A percentile compares a stretch with the other conserved stretches of the same genome.
Conservation (phyloP, 2,888 invertebrate genomes). For the Diadegma fenestrale region DNA sequence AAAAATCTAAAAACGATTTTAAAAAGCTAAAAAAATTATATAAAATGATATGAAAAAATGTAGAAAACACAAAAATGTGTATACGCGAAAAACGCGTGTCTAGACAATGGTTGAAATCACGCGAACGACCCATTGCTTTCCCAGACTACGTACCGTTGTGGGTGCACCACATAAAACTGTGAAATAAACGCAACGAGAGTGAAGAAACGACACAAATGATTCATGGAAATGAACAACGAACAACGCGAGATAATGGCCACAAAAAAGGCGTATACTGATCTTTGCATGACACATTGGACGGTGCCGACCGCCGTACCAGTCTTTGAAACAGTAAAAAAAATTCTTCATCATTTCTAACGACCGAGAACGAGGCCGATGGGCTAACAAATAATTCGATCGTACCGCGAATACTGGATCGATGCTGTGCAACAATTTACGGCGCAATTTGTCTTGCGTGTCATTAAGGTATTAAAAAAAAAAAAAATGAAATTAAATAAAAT, state of each 20-base stretch:
- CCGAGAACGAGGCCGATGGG: neutral
- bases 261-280: slow-evolving; percentile 22
- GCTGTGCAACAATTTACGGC: neutral
- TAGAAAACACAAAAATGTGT: neutral
- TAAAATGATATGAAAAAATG: too few relatives aligned
- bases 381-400: slow-evolving; percentile 7
- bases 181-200: neutral
- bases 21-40: too few relatives aligned
- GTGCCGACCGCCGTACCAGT: slow-evolving; percentile 63
- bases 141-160: slow-evolving; percentile 17
- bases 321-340: slow-evolving; percentile 36
- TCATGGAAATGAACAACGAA: slow-evolving; percentile 32
- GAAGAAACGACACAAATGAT: slow-evolving; percentile 36
- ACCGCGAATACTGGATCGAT: neutral
- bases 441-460: neutral
- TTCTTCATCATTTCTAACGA: neutral
- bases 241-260: neutral
- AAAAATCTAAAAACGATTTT: too few relatives aligned
- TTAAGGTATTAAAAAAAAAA: neutral
- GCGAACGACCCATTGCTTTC: slow-evolving; percentile 70
- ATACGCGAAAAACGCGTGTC: neutral
- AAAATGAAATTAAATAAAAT: neutral
- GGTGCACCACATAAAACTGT: neutral
- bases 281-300: slow-evolving; percentile 47
- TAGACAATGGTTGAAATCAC: slow-evolving; percentile 69